Base-by-base conservation (phyloP, 2,888 invertebrate species). In the Unio pictorum region DNA sequence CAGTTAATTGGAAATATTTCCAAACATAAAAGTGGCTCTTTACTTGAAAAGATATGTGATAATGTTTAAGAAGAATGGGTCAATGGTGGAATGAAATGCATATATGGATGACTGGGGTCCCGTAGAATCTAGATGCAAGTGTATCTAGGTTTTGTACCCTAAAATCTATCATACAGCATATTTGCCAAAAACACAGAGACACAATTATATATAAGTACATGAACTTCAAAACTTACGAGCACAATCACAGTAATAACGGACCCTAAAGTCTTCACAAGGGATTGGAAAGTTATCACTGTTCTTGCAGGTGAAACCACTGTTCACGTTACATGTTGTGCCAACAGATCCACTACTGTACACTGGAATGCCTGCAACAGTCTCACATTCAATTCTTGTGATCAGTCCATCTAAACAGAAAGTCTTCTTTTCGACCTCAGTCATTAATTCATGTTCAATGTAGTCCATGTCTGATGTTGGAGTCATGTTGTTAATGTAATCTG, bases 251-350 rank as follows among this genome's bases (percentile, higher is more conserved):
- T 73, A 81, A 77, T 87, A 87, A 78, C 87, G 76, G 61, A 89
- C 82, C 80, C 84, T 84, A 74, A 83, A 89, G 75, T 89, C 87
- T 34, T 79, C 75, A 74, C 89, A 89, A 4, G 75, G 69, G 11
- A 81, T 65, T 26, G 81, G 80, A 61, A 70, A 69, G 73, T 82
- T 85, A 20, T 82, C 81, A 4, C 55, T 34, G 64, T 83, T 84
- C 61, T 72, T 71, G 86, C 96, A 96, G 4, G 93, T 89, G 0
- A 96, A 91, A 0, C 96, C 96, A 23, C 92, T 91, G 80, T 94
- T 93, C 72, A 96, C 87, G 61, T 85, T 81, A 72, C 89, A 89
- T 3, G 79, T 81, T 8, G 78, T 76, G 1, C 79, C 81, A 59
- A 85, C 81, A 23, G 72, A 68, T 15, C 84, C 81, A 26, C 69